phyloP scores from a whole-genome alignment of 2,113 vertebrate genomes.

The Colinus virginianus region DNA sequence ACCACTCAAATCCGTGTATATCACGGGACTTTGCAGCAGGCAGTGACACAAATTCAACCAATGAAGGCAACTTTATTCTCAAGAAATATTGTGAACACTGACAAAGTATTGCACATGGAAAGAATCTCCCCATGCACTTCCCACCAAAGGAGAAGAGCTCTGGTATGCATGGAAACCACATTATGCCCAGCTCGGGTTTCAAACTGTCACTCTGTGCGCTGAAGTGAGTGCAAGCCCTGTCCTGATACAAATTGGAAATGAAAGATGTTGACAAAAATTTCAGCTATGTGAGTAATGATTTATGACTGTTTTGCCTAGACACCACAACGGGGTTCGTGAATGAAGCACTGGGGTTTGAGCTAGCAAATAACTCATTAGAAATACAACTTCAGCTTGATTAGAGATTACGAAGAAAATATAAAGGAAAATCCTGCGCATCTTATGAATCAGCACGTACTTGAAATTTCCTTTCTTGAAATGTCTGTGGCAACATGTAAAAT shows the following conservation, averaged over 20 bases:
- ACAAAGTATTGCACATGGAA: not conserved
- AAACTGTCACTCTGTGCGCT: conserved; percentile 10
- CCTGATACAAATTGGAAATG: conserved; percentile 45
- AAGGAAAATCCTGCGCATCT: not conserved
- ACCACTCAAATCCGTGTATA: not conserved
- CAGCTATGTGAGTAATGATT: conserved; percentile 50
- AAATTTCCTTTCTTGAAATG: not conserved
- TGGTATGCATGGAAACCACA: not conserved
- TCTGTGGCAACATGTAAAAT: not conserved
- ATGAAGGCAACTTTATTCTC: conserved; percentile 13
- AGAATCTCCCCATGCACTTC: not conserved
- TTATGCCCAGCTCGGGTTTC: not conserved
- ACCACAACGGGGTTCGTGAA: not conserved
- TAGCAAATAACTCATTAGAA: conserved; percentile 17
- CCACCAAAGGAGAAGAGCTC: not conserved
- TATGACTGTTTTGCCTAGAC: conserved; percentile 43
- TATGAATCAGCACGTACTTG: not conserved
- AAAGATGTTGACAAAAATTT: conserved; percentile 63
- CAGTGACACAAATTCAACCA: conserved; percentile 8
- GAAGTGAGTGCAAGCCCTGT: conserved; percentile 31
- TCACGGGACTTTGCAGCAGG: not conserved
- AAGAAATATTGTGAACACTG: conserved; percentile 25
- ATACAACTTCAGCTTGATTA: conserved; percentile 2
- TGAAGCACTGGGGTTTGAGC: not conserved
- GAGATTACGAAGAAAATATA: not conserved